Conservation (phyloP, 2,888 invertebrate genomes). For the Nebria brevicollis region DNA sequence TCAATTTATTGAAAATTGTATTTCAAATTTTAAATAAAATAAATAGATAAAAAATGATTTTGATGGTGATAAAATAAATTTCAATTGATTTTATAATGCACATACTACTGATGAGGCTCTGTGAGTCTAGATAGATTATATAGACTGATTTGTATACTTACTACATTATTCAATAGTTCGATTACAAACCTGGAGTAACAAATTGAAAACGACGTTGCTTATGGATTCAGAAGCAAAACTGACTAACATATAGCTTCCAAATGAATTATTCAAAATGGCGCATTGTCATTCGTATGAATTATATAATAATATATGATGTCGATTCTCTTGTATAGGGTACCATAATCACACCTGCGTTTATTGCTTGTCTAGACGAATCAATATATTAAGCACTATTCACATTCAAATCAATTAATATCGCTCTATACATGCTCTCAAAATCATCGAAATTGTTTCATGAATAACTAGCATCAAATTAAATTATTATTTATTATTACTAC, state of each 20-base stretch:
- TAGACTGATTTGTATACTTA: not conserved
- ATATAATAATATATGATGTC: constrained; percentile 17
- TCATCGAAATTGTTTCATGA: no score
- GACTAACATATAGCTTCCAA: not conserved
- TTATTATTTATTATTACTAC: no score
- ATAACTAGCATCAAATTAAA: no score
- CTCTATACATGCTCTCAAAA: no score
- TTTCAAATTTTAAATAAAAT: no score
- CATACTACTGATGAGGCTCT: no score
- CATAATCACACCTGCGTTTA: not conserved
- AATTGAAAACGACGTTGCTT: constrained; percentile 3
- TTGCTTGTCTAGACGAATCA: not conserved
- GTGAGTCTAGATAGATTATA: no score
- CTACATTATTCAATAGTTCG: not conserved
- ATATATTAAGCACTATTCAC: not conserved
- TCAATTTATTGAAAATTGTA: no score
- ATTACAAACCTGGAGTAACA: not conserved
- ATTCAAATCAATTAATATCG: not conserved
- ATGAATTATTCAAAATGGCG: constrained; percentile 19
- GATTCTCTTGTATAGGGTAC: not conserved
- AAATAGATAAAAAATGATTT: no score
- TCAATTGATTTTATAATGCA: no score
- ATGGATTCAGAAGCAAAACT: constrained; percentile 3
- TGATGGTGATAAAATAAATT: no score
- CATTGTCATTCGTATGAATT: constrained; percentile 17